Evolutionary conservation across 1,140 invertebrate genomes (phyloP), one percentile per base, ranked within the genome.

Genomic region (Drosophila repletoides): DNA sequence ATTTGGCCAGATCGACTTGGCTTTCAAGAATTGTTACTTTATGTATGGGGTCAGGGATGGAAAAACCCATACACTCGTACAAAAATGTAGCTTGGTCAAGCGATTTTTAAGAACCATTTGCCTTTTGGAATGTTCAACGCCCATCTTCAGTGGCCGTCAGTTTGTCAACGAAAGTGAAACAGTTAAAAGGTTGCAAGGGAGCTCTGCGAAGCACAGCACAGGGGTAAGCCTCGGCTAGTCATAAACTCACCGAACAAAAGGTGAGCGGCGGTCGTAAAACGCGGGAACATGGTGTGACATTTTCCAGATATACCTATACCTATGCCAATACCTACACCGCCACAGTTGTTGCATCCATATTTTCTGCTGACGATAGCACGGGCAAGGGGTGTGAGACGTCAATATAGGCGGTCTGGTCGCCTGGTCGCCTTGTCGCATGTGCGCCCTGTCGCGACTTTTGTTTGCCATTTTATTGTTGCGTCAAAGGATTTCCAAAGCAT

Each of bases 271-370:
- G 68, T 72, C 76, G 64, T 87, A 86, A 86, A 86, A 86, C 81
- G 81, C 75, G 80, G 73, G 81, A 86, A 86, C 80, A 86, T 86
- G 80, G 80, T 86, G 80, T 80, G 80, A 86, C 81, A 80, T 79
- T 81, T 74, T 60, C 55, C 63, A 60, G 45, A 66, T 51, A 61
- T 33, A 33, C 15, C 29, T 1, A 22, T n/a, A 33, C 19, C 10
- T 9, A 41, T 34, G 34, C 31, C 7, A 4, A 9, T 14, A 33
- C 34, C 22, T 10, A 24, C 10, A 40, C 40, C 10, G 40, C 33
- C 28, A 59, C 9, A 43, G 24, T 51, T 9, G 38, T 34, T 66
- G 79, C 66, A 74, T 83, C 80, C 79, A 83, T 86, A 86, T 79
- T 83, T 84, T 49, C 43, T 56, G 48, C 31, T 5, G 38, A 31